Base-by-base conservation (phyloP, 2,113 vertebrate genomes). In the Emydocephalus ijimae region DNA sequence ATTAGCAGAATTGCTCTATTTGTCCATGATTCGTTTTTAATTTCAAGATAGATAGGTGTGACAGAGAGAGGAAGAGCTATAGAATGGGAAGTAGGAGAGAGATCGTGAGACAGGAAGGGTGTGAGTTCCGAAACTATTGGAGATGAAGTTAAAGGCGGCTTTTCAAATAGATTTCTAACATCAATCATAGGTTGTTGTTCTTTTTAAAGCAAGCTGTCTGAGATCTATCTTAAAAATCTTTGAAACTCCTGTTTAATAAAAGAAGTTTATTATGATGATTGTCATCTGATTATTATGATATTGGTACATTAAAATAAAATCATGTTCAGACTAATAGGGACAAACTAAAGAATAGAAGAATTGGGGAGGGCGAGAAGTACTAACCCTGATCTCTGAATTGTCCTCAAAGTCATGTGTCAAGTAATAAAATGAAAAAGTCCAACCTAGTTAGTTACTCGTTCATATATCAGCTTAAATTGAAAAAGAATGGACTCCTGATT, bases 11-110 rank as follows among this genome's bases (percentile, higher is more conserved):
- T 69, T 88, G 90, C 64, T 88, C 43, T 61, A 85, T 24, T 29
- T 87, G 88, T n/a, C 74, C 74, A 43, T 87, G 89, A 92, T 52
- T 92, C 59, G 45, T 89, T 92, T 94, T 92, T 90, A 88, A 94
- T 91, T 92, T 92, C 93, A 90, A 87, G 24, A 45, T 88, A 48
- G 74, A 87, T 86, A 87, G n/a, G 59, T 34, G 56, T 92, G 85
- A 87, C 91, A 94, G 89, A 87, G 43, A 90, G 39, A 93, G 88
- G 54, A 92, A 87, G 85, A 10, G 7, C 39, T 20, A 56, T n/a
- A 55, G 69, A 92, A 92, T 59, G 69, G 88, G 88, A 59, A 59
- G 21, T 85, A 89, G 86, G 24, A 91, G 87, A 54, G 87, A 61
- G 91, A 89, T 43, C 18, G 74, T 34, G 89, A 91, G 29, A 92